A percentile compares a stretch with the other conserved stretches of the same genome.
Conservation (phyloP, 37 sponge, comb jelly and placozoan genomes). For the Dysidea cf. avara region DNA sequence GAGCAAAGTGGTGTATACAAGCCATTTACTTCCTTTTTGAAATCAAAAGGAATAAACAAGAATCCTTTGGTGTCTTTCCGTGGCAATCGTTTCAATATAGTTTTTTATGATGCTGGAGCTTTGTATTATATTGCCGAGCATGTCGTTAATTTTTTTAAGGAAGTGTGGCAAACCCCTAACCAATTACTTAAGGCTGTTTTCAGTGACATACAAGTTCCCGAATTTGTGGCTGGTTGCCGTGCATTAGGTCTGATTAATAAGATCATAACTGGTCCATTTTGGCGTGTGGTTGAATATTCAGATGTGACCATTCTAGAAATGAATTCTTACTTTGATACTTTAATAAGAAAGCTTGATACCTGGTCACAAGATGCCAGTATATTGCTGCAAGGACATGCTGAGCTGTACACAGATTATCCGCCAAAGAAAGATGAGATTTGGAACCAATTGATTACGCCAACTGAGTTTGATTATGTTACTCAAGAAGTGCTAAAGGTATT, state of each 20-base stretch:
- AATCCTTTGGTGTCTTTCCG: constrained; percentile 16
- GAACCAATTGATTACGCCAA: neutral
- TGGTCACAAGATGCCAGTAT: constrained; percentile 4
- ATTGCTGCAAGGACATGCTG: neutral
- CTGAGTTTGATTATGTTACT: neutral
- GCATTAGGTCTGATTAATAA: constrained; percentile 19
- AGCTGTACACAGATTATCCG: neutral
- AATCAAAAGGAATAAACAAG: constrained; percentile 1
- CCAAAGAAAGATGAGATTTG: neutral
- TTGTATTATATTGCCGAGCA: neutral
- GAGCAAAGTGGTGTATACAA: constrained; percentile 24
- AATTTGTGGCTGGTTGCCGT: neutral
- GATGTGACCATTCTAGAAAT: constrained; percentile 10
- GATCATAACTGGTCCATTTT: constrained; percentile 21
- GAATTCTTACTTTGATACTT: neutral
- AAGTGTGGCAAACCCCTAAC: constrained; percentile 11
- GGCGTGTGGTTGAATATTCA: constrained; percentile 7
- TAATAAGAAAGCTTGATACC: neutral
- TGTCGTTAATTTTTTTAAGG: neutral
- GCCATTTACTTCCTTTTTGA: constrained; percentile 5
- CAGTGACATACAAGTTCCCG: neutral
- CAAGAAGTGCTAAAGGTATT: neutral
- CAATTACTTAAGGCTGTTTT: constrained; percentile 5
- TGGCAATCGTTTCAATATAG: constrained; percentile 35
- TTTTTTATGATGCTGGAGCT: constrained; percentile 42